A percentile compares a stretch with the other conserved stretches of the same genome.
Conservation (phyloP, 92 coral and sea anemone genomes). For the Parazoanthus atlanticus region DNA sequence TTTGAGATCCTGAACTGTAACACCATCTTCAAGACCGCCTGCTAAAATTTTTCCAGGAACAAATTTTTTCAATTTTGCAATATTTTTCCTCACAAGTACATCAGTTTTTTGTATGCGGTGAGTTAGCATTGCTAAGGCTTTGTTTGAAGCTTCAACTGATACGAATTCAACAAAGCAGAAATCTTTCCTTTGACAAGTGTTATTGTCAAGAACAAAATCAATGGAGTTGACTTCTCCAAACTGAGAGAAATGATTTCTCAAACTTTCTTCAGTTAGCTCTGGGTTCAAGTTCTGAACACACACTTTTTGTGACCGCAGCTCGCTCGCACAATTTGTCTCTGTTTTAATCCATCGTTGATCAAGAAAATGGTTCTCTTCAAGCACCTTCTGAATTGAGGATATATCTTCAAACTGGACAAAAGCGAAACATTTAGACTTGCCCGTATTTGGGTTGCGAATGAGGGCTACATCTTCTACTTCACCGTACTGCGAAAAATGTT, state of each 20-base stretch:
- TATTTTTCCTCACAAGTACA: slow-evolving; percentile 53
- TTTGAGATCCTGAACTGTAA: slow-evolving; percentile 59
- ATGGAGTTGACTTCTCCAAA: slow-evolving; percentile 57
- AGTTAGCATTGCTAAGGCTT: slow-evolving; percentile 41
- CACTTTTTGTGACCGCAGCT: slow-evolving; percentile 37
- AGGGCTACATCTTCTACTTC: slow-evolving; percentile 12
- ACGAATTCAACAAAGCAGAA: slow-evolving; percentile 71
- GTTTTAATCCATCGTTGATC: slow-evolving; percentile 56
- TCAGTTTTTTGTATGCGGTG: slow-evolving; percentile 44
- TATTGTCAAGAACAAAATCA: slow-evolving; percentile 24
- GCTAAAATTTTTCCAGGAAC: slow-evolving; percentile 60
- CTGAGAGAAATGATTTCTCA: slow-evolving; percentile 56
- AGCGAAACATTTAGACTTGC: slow-evolving; percentile 52
- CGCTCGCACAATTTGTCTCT: slow-evolving; percentile 1
- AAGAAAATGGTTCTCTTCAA: slow-evolving; percentile 45
- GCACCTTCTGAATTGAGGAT: slow-evolving; percentile 45
- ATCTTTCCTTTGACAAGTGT: slow-evolving; percentile 28
- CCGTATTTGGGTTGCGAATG: slow-evolving; percentile 28
- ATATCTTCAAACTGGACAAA: slow-evolving; percentile 58
- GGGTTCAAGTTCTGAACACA: slow-evolving; percentile 46
- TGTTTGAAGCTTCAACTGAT: slow-evolving; percentile 38
- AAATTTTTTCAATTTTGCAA: slow-evolving; percentile 47
- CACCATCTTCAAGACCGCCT: slow-evolving; percentile 51
- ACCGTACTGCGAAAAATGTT: slow-evolving; percentile 22
- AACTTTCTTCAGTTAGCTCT: slow-evolving; percentile 25